Percentiles rank a stretch among this genome's conserved stretches.
Conservation (phyloP, 1,140 invertebrate genomes). For the Campoletis sonorensis region DNA sequence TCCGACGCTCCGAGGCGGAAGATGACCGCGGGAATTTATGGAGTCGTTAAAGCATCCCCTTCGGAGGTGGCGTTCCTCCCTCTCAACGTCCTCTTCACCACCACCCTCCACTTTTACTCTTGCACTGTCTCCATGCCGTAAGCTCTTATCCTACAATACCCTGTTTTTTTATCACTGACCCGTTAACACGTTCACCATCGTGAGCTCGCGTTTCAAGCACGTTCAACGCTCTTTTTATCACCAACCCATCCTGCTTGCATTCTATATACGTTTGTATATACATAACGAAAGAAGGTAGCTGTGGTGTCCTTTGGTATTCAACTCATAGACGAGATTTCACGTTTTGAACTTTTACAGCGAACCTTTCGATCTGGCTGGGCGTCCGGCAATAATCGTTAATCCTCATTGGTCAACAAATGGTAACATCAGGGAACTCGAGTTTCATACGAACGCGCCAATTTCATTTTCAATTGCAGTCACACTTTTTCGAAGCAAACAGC, state of each 20-base stretch:
- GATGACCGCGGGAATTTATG: conserved; percentile 73
- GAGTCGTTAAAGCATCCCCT: conserved; percentile 67
- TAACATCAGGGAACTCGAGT: not conserved
- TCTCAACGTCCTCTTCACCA: not conserved
- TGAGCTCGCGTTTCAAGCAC: conserved; percentile 45
- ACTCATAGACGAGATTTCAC: conserved; percentile 19
- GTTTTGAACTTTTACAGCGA: conserved; percentile 1
- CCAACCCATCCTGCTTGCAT: conserved; percentile 29
- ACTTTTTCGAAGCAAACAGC: no score
- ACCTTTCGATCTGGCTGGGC: not conserved
- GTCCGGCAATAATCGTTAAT: not conserved
- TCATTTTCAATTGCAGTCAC: no score
- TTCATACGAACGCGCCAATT: not conserved
- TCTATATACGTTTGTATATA: conserved; percentile 9
- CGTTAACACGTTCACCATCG: conserved; percentile 65
- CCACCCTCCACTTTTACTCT: not conserved
- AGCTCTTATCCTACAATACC: conserved; percentile 58
- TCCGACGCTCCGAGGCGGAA: conserved; percentile 64
- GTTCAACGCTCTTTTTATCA: conserved; percentile 51
- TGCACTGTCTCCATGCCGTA: conserved; percentile 60
- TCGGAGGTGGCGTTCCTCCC: conserved; percentile 26
- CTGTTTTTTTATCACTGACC: conserved; percentile 65
- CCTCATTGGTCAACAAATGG: not conserved
- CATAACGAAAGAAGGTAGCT: conserved; percentile 11
- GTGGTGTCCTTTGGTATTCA: not conserved